phyloP scores from a whole-genome alignment of 2,113 vertebrate genomes.

The Hemibagrus wyckioides region DNA sequence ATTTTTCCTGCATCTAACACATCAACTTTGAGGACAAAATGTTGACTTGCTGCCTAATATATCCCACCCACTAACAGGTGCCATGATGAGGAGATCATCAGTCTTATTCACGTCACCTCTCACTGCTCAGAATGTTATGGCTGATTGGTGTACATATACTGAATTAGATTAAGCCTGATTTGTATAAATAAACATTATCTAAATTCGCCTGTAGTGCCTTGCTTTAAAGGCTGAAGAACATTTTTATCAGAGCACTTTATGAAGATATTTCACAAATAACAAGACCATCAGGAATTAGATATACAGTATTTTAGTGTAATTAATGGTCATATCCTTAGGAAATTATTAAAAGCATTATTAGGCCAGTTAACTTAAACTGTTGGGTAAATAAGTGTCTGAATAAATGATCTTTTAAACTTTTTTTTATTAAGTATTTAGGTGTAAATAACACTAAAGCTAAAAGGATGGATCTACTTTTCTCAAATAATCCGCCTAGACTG shows the following conservation, averaged over 20 bases:
- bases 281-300: not conserved
- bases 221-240: not conserved
- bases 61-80: too few species aligned
- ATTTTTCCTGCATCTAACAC: too few species aligned
- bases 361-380: not conserved
- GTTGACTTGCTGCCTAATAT: too few species aligned
- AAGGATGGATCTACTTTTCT: conserved; percentile 1
- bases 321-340: not conserved
- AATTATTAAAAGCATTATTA: not conserved
- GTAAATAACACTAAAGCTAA: not conserved
- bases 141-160: not conserved
- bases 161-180: not conserved
- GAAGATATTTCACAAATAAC: not conserved
- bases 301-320: not conserved
- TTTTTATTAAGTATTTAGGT: not conserved
- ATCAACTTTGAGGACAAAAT: too few species aligned
- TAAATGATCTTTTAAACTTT: not conserved
- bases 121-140: too few species aligned
- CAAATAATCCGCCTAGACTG: not conserved
- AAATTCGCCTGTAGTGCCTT: not conserved
- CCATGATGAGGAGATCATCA: too few species aligned
- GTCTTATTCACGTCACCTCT: too few species aligned
- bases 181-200: not conserved
- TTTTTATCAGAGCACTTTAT: not conserved
- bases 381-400: not conserved